These are phyloP conservation scores for Euproctis similis DNA, from an alignment of 2,888 invertebrate genomes.

Conservation along the genomic window DNA sequence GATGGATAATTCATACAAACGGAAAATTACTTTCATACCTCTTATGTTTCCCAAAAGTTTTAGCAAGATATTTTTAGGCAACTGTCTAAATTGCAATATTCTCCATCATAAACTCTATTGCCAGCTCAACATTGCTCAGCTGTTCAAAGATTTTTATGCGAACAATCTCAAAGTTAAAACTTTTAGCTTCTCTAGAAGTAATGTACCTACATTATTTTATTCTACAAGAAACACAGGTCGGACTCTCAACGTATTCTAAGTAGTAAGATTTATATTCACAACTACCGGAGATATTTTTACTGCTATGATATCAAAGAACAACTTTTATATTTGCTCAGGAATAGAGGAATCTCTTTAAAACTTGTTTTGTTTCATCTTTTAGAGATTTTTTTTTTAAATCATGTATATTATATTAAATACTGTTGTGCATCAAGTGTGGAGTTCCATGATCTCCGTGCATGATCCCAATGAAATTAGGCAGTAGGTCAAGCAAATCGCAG, in stretches of 20 bases:
- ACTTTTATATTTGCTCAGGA: constrained; percentile 12
- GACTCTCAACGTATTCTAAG: constrained; percentile 5
- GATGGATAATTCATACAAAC: no score
- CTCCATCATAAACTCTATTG: background rate
- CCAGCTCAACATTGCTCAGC: background rate
- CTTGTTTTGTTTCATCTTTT: no score
- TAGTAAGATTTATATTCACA: constrained; percentile 15
- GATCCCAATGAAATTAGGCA: no score
- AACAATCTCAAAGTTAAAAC: background rate
- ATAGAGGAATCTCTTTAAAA: no score
- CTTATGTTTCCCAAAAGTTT: no score
- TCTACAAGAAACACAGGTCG: constrained; percentile 8
- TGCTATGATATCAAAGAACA: constrained; percentile 16
- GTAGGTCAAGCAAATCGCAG: no score
- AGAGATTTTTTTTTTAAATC: no score
- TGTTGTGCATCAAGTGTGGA: no score
- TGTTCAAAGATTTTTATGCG: background rate
- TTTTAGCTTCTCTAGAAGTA: background rate
- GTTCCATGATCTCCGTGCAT: no score
- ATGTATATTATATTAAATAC: no score
- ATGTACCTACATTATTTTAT: no score
- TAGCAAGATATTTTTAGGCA: background rate
- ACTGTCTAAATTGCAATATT: background rate
- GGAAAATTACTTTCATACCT: no score
- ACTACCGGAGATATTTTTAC: constrained; percentile 11